These are phyloP conservation scores for Hypena proboscidalis DNA, from an alignment of 2,888 invertebrate genomes.

Conservation along the genomic window DNA sequence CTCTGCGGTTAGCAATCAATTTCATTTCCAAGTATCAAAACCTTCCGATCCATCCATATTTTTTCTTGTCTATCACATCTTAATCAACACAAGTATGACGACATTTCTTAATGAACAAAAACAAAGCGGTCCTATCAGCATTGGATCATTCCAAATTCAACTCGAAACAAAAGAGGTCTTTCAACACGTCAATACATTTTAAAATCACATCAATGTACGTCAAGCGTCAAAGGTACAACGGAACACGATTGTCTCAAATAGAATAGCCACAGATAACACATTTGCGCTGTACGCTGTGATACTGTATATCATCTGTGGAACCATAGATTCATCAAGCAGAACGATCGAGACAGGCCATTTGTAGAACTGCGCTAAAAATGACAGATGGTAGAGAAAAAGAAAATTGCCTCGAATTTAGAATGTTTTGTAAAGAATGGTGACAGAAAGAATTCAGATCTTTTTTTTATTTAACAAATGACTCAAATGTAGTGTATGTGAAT, in stretches of 20 bases:
- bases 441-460: too few species aligned
- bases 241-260: slow-evolving; percentile 60
- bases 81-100: slow-evolving; percentile 1
- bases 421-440: too few species aligned
- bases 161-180: slow-evolving; percentile 16
- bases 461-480: too few species aligned
- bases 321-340: slow-evolving; percentile 43
- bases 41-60: too few species aligned
- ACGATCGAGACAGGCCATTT: slow-evolving; percentile 9
- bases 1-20: too few species aligned
- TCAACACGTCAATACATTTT: slow-evolving; percentile 20
- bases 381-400: too few species aligned
- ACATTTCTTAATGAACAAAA: slow-evolving; percentile 15
- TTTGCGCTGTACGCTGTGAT: slow-evolving; percentile 66
- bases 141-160: slow-evolving; percentile 11
- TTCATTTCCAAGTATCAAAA: too few species aligned
- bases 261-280: slow-evolving; percentile 66
- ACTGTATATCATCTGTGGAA: slow-evolving; percentile 66
- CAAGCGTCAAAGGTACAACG: slow-evolving; percentile 43
- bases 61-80: background rate
- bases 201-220: slow-evolving; percentile 22
- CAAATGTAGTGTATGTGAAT: too few species aligned
- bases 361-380: background rate
- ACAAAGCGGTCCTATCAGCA: slow-evolving; percentile 9
- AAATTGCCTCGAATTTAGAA: too few species aligned